phyloP scores from a whole-genome alignment of 2,888 invertebrate species.

The Ellobium chinense region DNA sequence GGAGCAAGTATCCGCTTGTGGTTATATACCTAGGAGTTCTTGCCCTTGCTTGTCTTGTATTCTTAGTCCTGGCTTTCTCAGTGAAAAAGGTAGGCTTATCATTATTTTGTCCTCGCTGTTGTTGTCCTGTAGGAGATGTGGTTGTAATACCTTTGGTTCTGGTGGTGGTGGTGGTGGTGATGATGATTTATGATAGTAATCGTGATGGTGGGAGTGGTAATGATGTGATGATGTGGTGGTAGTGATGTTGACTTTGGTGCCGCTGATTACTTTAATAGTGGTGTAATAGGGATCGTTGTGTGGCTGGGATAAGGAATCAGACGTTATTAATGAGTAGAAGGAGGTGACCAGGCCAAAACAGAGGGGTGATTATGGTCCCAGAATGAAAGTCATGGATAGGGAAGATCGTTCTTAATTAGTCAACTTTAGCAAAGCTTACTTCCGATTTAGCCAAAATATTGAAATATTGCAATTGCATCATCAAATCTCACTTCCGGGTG shows the following conservation, averaged over 20 bases:
- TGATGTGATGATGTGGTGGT: neutral
- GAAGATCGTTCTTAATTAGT: no score
- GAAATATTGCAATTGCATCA: no score
- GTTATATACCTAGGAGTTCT: slow-evolving; percentile 86
- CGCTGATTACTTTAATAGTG: neutral
- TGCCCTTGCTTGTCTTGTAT: slow-evolving; percentile 82
- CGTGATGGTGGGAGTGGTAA: neutral
- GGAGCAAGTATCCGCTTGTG: slow-evolving; percentile 88
- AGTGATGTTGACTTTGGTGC: neutral
- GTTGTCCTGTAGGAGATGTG: neutral
- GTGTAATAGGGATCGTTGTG: no score
- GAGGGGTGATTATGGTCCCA: no score
- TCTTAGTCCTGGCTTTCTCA: slow-evolving; percentile 81
- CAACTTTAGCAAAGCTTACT: no score
- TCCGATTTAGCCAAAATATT: no score
- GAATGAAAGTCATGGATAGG: no score
- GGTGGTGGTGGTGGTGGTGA: neutral
- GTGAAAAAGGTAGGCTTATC: neutral
- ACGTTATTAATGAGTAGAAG: no score
- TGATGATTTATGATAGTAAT: neutral
- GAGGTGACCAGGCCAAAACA: no score
- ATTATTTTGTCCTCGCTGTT: neutral
- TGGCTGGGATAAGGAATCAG: no score
- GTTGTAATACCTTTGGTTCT: neutral
- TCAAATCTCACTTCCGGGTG: no score